Evolutionary conservation across 2,113 vertebrate genomes (phyloP), one percentile per base, ranked within the genome.

Genomic region (Chaetorhynchus papuensis): DNA sequence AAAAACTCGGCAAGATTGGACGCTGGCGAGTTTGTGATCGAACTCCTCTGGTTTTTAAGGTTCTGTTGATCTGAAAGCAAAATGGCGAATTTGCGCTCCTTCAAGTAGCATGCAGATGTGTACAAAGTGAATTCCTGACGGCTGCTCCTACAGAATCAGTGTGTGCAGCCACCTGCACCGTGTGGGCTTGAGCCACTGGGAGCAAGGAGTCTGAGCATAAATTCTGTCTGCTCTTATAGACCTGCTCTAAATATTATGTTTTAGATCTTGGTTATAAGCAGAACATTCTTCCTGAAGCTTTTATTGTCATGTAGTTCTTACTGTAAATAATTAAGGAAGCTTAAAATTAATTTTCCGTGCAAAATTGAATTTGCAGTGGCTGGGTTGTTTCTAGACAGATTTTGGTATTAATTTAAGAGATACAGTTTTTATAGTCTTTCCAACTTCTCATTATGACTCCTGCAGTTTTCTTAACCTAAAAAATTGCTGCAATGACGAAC

Each of bases 401-500:
- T 98, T 98, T 98, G 98, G 97, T 98, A 97, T 98, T 98, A 98
- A 97, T 98, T 98, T 98, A 98, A 98, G 97, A 98, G 96, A 98
- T 95, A 98, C 97, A 96, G 96, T 98, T 98, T 98, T 98, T 98
- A 97, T 98, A 98, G 97, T 97, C 97, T 98, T 98, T 98, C 98
- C 98, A 97, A 95, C 97, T 97, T 97, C 97, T 97, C 95, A 61
- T 98, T 98, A 98, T 95, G 98, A 98, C 97, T 98, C 97, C 97
- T 98, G 97, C 98, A 98, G 97, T 98, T 98, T 98, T 98, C 98
- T 97, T 98, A 98, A 98, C 97, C 98, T 98, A 97, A 97, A 96
- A 97, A 96, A 98, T 97, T 98, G 98, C 98, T 98, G 98, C 98
- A 97, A 98, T 98, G 97, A 97, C 98, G 98, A 98, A 98, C 98